Evolutionary conservation across 2,113 vertebrate species (phyloP).

Genomic region (Odocoileus hemionus): DNA sequence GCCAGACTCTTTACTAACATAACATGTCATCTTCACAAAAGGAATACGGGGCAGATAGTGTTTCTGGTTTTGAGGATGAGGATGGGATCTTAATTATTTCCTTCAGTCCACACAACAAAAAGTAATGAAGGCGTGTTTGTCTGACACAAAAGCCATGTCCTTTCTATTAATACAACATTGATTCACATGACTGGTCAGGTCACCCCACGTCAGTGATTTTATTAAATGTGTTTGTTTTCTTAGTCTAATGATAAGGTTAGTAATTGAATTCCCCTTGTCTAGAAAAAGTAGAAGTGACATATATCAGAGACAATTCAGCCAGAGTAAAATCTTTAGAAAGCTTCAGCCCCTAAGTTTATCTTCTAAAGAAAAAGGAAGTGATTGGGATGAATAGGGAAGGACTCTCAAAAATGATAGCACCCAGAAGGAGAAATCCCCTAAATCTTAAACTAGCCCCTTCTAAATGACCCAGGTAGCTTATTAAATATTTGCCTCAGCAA

Average conservation of each 20-base stretch:
- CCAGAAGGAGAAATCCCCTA: not conserved
- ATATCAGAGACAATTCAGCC: constrained; percentile 7
- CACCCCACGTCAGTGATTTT: not conserved
- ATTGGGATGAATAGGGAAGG: not conserved
- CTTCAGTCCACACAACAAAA: not conserved
- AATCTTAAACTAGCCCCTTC: not conserved
- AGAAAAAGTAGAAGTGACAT: constrained; percentile 11
- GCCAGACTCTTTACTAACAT: not conserved
- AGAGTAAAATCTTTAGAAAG: constrained; percentile 28
- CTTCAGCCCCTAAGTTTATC: not conserved
- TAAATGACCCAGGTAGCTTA: not conserved
- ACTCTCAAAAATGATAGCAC: not conserved
- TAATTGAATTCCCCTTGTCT: constrained; percentile 36
- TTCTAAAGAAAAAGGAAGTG: constrained; percentile 14
- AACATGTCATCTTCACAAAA: not conserved
- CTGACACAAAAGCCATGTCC: not conserved
- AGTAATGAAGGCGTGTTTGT: not conserved
- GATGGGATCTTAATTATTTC: not conserved
- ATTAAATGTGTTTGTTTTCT: constrained; percentile 44
- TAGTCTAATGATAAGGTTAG: constrained; percentile 8
- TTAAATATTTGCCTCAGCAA: not conserved
- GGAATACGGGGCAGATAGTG: not conserved
- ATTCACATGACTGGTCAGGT: not conserved
- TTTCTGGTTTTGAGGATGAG: not conserved
- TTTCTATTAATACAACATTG: not conserved